A percentile compares a stretch with the other conserved stretches of the same genome.
Evolutionary conservation across 2,888 invertebrate genomes (phyloP).

Genomic region (Galerucella calmariensis): DNA sequence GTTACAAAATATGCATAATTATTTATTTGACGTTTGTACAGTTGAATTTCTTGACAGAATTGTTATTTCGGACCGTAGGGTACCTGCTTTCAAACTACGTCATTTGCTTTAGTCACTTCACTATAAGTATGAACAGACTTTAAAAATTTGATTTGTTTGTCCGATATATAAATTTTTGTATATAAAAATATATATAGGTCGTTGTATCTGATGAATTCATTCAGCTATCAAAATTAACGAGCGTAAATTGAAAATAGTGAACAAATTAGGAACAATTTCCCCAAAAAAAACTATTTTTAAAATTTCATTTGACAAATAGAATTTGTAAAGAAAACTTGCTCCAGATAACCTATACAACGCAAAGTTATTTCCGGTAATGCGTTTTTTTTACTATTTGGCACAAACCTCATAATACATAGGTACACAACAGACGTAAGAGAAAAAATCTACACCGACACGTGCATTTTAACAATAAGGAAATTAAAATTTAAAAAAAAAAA

Average conservation of each 20-base stretch:
- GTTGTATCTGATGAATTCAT: too few relatives aligned
- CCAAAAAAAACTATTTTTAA: not conserved
- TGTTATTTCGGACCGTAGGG: too few relatives aligned
- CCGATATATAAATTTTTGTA: too few relatives aligned
- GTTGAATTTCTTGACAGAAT: too few relatives aligned
- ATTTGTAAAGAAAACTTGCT: constrained; percentile 11
- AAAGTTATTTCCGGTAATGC: constrained; percentile 32
- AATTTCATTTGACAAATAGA: not conserved
- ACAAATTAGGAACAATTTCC: constrained; percentile 7
- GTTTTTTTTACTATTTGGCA: constrained; percentile 30
- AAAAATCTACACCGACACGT: constrained; percentile 22
- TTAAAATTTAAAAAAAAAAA: not conserved
- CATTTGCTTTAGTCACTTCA: too few relatives aligned
- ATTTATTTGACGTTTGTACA: too few relatives aligned
- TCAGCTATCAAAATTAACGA: not conserved
- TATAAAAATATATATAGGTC: not conserved
- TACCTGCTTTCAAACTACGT: too few relatives aligned
- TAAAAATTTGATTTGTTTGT: too few relatives aligned
- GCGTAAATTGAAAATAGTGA: not conserved
- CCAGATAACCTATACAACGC: constrained; percentile 27
- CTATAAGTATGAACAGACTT: too few relatives aligned
- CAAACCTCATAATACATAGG: constrained; percentile 8
- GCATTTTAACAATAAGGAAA: not conserved
- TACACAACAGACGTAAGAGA: constrained; percentile 2
- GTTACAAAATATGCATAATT: too few relatives aligned